These are phyloP conservation scores for Eretmochelys imbricata DNA, from an alignment of 2,113 vertebrate species.

Conservation along the genomic window DNA sequence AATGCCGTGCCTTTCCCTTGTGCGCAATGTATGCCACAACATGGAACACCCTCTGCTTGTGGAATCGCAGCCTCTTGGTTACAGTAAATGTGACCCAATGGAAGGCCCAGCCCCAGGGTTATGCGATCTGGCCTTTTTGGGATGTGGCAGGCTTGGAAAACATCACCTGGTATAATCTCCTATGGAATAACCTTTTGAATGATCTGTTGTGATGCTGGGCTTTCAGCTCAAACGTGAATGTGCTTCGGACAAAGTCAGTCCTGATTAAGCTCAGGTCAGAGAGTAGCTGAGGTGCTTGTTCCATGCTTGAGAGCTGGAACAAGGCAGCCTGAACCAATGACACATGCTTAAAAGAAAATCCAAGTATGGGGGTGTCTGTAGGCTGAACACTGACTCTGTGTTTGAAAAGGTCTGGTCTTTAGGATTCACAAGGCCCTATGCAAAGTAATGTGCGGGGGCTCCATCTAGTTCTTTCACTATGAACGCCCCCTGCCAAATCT, in stretches of 20 bases:
- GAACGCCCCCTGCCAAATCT: neutral
- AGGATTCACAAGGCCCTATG: accelerated
- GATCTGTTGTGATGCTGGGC: conserved; percentile 3
- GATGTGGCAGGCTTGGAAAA: conserved; percentile 31
- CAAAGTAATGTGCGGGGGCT: neutral
- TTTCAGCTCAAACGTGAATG: conserved; percentile 13
- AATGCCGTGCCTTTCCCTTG: neutral
- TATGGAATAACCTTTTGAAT: conserved; percentile 25
- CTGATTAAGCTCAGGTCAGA: neutral
- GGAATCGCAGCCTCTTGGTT: neutral
- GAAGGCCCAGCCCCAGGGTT: conserved; percentile 41
- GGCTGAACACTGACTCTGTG: neutral
- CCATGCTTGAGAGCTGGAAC: neutral
- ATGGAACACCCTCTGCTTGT: neutral
- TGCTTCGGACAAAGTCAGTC: conserved; percentile 41
- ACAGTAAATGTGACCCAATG: neutral
- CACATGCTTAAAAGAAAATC: neutral
- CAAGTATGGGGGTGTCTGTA: neutral
- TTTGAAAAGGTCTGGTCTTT: conserved; percentile 8
- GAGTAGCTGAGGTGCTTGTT: neutral
- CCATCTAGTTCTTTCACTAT: accelerated
- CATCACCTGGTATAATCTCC: neutral
- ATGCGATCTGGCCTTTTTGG: conserved; percentile 50
- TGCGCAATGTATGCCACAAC: neutral
- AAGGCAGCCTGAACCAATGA: neutral